Base-by-base conservation (phyloP, 1,140 invertebrate genomes). In the Ephestia elutella region DNA sequence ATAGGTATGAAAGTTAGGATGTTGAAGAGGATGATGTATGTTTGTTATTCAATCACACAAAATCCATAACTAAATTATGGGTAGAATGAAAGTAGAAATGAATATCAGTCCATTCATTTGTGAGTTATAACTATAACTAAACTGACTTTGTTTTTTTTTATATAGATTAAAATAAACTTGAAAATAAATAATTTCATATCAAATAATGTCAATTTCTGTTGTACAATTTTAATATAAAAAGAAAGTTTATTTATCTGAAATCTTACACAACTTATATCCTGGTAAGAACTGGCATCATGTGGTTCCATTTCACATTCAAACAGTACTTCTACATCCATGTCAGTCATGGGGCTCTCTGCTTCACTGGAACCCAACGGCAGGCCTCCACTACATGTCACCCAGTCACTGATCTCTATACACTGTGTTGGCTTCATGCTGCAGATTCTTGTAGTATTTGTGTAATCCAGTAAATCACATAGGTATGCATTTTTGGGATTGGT, bases 241-340 rank as follows among this genome's bases (percentile, higher is more conserved):
- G 7, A 25, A 25, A 25, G 21, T 25, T 3, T 25, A 25, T 25
- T 25, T 25, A 25, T 25, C 21, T 25, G 21, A 7, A 19, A 58
- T 55, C 78, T 82, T 72, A 87, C 85, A 59, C 63, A 67, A 20
- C 73, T 68, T 49, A 87, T 75, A 63, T 82, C 70, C 57, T 81
- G 71, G 54, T 73, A 60, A 54, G 76, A 75, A 50, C 70, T 77
- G 18, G 54, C 70, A 62, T 78, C 78, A 70, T 84, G 76, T 30
- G 80, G 82, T 44, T 88, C 84, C 82, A 88, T 80, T 61, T 86
- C 82, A 81, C 86, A 88, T 55, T 88, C 86, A 75, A 87, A 80
- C 15, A 88, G 56, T 5, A 88, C 69, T 59, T 86, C 82, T n/a
- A 87, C 71, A 75, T 87, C 76, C 5, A 85, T 56, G 21, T 86